Evolutionary conservation across 1,140 invertebrate genomes (phyloP).

Genomic region (Nymphalis io): DNA sequence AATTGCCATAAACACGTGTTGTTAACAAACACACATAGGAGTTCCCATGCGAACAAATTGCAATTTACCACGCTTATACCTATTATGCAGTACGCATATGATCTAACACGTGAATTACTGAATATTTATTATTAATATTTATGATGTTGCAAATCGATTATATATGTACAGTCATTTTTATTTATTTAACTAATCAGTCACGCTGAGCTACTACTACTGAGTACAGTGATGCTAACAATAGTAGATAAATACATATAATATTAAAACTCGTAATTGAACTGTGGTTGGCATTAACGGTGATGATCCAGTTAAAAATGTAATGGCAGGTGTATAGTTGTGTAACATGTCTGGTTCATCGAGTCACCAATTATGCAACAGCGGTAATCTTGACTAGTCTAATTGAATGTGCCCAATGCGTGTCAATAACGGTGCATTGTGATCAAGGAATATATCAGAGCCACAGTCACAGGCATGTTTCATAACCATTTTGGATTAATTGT

Average conservation of each 20-base stretch:
- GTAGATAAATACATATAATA: background rate
- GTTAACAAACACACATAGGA: conserved; percentile 51
- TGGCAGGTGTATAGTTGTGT: conserved; percentile 44
- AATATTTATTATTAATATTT: conserved; percentile 5
- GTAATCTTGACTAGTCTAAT: conserved; percentile 49
- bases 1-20: conserved; percentile 61
- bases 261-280: background rate
- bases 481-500: conserved; percentile 13
- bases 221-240: background rate
- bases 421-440: conserved; percentile 45
- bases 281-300: conserved; percentile 26
- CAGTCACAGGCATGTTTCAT: conserved; percentile 2
- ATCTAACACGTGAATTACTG: conserved; percentile 35
- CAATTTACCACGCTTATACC: conserved; percentile 17
- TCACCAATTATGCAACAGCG: conserved; percentile 43
- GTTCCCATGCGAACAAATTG: conserved; percentile 21
- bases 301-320: conserved; percentile 37
- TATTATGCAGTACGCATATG: conserved; percentile 29
- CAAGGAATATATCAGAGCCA: conserved; percentile 16
- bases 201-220: background rate
- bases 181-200: background rate
- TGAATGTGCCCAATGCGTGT: conserved; percentile 41
- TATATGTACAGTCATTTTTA: background rate
- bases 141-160: conserved; percentile 9
- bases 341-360: conserved; percentile 36